Evolutionary conservation across 2,797 vertebrate species (phyloP), one percentile per base, ranked within the genome.

Genomic region (Salarias fasciatus): DNA sequence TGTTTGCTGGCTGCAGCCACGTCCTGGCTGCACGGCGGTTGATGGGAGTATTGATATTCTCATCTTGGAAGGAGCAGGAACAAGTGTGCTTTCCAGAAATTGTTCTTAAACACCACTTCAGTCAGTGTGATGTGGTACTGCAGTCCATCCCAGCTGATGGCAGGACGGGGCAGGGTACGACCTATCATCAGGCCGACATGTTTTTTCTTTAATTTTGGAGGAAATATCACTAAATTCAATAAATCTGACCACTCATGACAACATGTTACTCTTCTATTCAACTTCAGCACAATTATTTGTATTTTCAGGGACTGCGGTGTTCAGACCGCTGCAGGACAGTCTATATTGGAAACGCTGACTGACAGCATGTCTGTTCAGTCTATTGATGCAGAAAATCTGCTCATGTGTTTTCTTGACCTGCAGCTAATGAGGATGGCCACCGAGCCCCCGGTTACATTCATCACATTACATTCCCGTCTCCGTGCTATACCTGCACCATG

Each of bases 391-490:
- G 15, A 41, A 65, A 57, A 74, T 11, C 18, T 24, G 18, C 24
- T 3, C 18, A 3, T 24, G 18, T 0, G 70, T 62, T 69, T 57
- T 63, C 64, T 47, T 78, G 51, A 75, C 46, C 0, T 3, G 18
- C 29, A n/a, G 9, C 36, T 57, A 62, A 75, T 45, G 9, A 56
- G 18, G 38, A 59, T 5, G 14, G n/a, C 13, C 14, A 42, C 3
- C 35, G 3, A 3, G 28, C 43, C 55, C 52, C 59, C 6, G 43
- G 11, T 36, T 11, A 11, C 11, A 24, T 24, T 24, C 18, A 24
- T 24, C 18, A 24, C 18, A 24, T 24, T 24, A 24, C 18, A 56
- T 58, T 18, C 31, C 42, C 44, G 36, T n/a, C 5, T 51, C 33
- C 52, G 44, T 35, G 9, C 51, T 41, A 8, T 28, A 8, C 33